These are phyloP conservation scores for Argopecten irradians DNA, from an alignment of 1,140 invertebrate genomes.

Conservation along the genomic window DNA sequence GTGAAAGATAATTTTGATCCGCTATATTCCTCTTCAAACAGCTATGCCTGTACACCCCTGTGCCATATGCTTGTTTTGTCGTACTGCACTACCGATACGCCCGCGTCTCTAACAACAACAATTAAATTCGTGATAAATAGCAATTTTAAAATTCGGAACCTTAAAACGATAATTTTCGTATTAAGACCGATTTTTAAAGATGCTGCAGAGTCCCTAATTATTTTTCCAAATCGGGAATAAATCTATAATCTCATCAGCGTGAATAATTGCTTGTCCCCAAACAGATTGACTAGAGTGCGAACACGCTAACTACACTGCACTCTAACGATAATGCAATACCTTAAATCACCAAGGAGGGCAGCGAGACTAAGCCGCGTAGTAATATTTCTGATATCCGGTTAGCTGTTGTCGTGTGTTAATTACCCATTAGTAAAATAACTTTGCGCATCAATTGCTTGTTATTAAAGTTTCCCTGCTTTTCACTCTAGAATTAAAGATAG, in stretches of 20 bases:
- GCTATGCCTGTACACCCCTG: no score
- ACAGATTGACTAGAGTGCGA: neutral
- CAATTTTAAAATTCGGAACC: neutral
- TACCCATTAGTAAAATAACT: no score
- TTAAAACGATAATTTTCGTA: neutral
- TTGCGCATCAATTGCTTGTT: no score
- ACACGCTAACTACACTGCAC: neutral
- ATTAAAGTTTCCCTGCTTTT: no score
- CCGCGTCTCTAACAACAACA: neutral
- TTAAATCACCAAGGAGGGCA: neutral
- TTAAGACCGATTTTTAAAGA: neutral
- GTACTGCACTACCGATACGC: neutral
- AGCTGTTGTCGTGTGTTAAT: neutral
- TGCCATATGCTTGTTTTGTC: neutral
- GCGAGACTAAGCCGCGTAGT: neutral
- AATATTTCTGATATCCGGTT: neutral
- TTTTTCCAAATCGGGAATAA: slow-evolving; percentile 17
- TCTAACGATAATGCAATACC: neutral
- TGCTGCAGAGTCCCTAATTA: neutral
- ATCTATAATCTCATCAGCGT: neutral
- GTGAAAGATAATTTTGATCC: no score
- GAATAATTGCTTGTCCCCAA: neutral
- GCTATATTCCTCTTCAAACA: no score
- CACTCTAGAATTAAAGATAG: no score
- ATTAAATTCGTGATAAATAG: neutral